These are phyloP conservation scores for Hippoglossus hippoglossus DNA, from an alignment of 2,797 vertebrate genomes.

Conservation along the genomic window DNA sequence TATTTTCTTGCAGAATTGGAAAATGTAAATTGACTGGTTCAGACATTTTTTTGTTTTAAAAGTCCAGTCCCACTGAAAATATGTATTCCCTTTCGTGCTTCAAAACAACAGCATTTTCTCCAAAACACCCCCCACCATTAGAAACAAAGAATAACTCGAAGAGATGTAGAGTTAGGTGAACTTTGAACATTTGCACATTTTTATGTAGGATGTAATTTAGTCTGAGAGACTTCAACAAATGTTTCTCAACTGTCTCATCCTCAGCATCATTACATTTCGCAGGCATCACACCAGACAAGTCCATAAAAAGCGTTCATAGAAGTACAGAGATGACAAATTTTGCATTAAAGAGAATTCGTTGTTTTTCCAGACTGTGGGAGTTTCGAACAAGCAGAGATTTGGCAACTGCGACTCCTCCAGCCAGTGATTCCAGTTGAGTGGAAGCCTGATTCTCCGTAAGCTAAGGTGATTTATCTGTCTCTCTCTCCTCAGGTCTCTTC, in stretches of 20 bases:
- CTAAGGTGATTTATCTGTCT: slow-evolving; percentile 62
- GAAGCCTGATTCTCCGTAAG: slow-evolving; percentile 40
- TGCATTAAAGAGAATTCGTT: not conserved
- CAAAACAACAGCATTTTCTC: not conserved
- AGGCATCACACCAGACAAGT: not conserved
- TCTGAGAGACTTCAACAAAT: not conserved
- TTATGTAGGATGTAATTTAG: too few species aligned
- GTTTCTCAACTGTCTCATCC: not conserved
- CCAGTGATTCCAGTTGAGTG: slow-evolving; percentile 35
- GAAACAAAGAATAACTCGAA: too few species aligned
- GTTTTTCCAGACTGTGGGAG: slow-evolving; percentile 28
- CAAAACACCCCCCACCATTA: not conserved
- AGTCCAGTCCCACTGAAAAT: not conserved
- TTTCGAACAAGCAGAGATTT: slow-evolving; percentile 22
- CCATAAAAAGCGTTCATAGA: not conserved
- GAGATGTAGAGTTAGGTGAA: too few species aligned
- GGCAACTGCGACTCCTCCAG: slow-evolving; percentile 15
- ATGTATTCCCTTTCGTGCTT: not conserved
- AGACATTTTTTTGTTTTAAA: not conserved
- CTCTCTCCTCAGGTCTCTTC: slow-evolving; percentile 44
- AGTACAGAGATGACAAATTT: not conserved
- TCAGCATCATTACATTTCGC: not conserved
- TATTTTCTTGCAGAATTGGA: not conserved
- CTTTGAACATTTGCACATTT: too few species aligned
- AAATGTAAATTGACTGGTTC: not conserved